phyloP scores from a whole-genome alignment of 1,140 invertebrate species.

The Cotesia vestalis region DNA sequence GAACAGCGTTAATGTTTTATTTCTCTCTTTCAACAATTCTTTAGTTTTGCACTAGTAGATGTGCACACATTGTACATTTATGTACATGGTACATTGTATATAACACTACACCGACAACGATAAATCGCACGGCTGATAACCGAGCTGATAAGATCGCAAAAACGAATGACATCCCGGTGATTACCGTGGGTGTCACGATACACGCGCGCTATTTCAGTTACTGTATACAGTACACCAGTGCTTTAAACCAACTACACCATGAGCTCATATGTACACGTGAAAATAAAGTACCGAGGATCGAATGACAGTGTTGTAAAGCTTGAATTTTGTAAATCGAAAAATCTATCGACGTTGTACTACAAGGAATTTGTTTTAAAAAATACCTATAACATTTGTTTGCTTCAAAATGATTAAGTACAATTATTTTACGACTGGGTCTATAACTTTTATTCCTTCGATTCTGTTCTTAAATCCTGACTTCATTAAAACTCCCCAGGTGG shows the following conservation, averaged over 20 bases:
- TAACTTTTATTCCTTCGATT: too few relatives aligned
- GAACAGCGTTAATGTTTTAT: background rate
- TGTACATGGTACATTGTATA: background rate
- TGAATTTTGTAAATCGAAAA: too few relatives aligned
- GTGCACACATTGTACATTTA: background rate
- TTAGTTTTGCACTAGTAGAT: background rate
- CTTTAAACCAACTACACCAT: background rate
- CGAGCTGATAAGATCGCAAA: constrained; percentile 33
- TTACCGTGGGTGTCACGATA: constrained; percentile 28
- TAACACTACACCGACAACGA: constrained; percentile 18
- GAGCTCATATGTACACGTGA: too few relatives aligned
- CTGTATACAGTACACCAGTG: background rate
- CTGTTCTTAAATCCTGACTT: too few relatives aligned
- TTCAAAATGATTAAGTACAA: too few relatives aligned
- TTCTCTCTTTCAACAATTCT: background rate
- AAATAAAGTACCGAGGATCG: too few relatives aligned
- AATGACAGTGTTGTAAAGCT: too few relatives aligned
- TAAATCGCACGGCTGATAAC: constrained; percentile 35
- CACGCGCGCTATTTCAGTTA: background rate
- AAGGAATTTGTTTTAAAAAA: too few relatives aligned
- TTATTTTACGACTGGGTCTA: too few relatives aligned
- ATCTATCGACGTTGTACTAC: too few relatives aligned
- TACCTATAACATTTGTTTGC: too few relatives aligned
- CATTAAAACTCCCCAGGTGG: too few relatives aligned
- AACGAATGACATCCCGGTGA: constrained; percentile 33